phyloP scores from a whole-genome alignment of 92 coral and sea anemone species.

The Isaurus tuberculatus region DNA sequence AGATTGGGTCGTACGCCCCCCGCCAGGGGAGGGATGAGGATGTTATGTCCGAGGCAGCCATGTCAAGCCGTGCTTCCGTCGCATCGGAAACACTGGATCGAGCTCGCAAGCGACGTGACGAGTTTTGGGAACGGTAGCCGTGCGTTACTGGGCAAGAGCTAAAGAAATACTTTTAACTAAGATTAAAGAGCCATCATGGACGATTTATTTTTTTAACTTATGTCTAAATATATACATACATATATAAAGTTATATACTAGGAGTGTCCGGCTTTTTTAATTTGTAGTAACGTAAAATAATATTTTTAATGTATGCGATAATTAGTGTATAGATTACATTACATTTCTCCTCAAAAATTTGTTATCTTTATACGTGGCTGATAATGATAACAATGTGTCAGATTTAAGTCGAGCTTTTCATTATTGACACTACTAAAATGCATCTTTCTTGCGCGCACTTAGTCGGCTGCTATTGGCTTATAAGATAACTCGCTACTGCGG shows the following conservation, averaged over 20 bases:
- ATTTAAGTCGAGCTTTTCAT: too few relatives aligned
- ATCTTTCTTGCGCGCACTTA: too few relatives aligned
- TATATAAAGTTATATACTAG: not conserved
- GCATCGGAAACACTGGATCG: constrained; percentile 85
- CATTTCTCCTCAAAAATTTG: too few relatives aligned
- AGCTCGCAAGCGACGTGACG: constrained; percentile 80
- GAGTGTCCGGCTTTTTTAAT: not conserved
- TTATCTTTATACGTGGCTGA: too few relatives aligned
- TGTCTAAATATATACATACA: not conserved
- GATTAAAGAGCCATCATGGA: not conserved
- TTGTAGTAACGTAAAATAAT: too few relatives aligned
- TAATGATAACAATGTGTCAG: too few relatives aligned
- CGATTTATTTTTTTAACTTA: not conserved
- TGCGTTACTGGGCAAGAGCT: not conserved
- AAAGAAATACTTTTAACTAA: not conserved
- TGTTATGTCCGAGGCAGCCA: constrained; percentile 81
- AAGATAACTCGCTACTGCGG: too few relatives aligned
- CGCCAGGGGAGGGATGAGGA: constrained; percentile 72
- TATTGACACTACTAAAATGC: too few relatives aligned
- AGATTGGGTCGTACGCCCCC: constrained; percentile 46
- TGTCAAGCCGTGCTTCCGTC: constrained; percentile 86
- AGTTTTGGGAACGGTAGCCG: constrained; percentile 73
- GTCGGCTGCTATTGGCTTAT: too few relatives aligned
- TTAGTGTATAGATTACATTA: too few relatives aligned
- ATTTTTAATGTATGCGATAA: too few relatives aligned